Conservation (phyloP, 2,888 invertebrate species). For the Apomyelois bistriatella region DNA sequence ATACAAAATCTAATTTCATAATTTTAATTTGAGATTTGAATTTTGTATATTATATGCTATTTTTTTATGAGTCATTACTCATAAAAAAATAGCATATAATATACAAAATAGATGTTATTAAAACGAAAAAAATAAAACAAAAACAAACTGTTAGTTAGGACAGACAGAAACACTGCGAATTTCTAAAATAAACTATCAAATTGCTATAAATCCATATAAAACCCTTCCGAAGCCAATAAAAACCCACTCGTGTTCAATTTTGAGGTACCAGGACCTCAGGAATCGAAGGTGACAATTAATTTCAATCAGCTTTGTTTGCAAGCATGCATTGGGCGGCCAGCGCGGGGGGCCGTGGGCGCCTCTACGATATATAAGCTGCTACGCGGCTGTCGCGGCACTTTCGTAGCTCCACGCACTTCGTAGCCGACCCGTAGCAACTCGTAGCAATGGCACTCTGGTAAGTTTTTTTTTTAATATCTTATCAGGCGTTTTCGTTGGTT, state of each 20-base stretch:
- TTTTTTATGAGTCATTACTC: too few relatives aligned
- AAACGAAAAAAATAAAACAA: too few relatives aligned
- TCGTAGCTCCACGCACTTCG: conserved; percentile 40
- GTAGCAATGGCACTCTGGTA: conserved; percentile 45
- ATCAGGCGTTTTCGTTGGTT: background rate
- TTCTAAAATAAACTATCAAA: too few relatives aligned
- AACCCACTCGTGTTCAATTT: background rate
- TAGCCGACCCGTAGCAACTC: conserved; percentile 37
- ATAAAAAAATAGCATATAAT: too few relatives aligned
- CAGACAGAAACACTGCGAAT: too few relatives aligned
- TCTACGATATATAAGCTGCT: conserved; percentile 53
- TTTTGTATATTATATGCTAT: too few relatives aligned
- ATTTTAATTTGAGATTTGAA: too few relatives aligned
- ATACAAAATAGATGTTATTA: too few relatives aligned
- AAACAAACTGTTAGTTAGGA: too few relatives aligned
- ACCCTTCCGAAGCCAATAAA: background rate
- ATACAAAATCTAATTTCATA: too few relatives aligned
- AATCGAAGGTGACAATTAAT: conserved; percentile 31
- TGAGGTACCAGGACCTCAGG: conserved; percentile 8
- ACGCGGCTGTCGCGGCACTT: conserved; percentile 39
- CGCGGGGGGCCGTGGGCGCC: conserved; percentile 37
- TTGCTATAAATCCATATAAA: too few relatives aligned
- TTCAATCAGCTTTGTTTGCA: conserved; percentile 32
- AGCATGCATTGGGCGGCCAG: conserved; percentile 41
- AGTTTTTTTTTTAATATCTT: conserved; percentile 23